Evolutionary conservation across 2,113 vertebrate genomes (phyloP).

Genomic region (Petaurus breviceps): DNA sequence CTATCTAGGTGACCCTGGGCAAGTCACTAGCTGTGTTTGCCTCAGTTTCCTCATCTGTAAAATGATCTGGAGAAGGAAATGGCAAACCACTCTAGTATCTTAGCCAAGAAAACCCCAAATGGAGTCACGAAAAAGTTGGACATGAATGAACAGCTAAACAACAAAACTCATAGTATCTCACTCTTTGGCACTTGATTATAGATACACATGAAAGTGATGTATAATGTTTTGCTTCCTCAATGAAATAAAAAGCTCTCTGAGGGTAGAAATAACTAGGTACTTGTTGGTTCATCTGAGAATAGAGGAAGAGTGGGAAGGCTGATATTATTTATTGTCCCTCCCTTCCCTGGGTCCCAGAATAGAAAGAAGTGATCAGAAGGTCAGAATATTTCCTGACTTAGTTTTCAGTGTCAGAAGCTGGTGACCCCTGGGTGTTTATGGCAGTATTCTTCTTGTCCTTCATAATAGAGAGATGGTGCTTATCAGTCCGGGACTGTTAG

Average conservation of each 20-base stretch:
- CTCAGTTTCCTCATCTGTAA: background rate
- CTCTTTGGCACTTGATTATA: background rate
- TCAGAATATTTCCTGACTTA: background rate
- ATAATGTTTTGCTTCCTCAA: background rate
- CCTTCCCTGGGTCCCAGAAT: background rate
- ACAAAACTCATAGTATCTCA: background rate
- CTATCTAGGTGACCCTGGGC: background rate
- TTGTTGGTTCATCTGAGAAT: background rate
- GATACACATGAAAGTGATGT: background rate
- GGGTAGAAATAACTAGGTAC: background rate
- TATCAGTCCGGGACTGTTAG: background rate
- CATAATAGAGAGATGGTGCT: background rate
- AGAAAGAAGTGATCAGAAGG: background rate
- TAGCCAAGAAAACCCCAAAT: background rate
- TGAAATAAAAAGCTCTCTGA: background rate
- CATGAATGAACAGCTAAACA: background rate
- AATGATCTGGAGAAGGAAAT: background rate
- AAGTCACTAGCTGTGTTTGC: background rate
- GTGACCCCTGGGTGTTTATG: background rate
- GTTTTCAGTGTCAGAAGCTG: background rate
- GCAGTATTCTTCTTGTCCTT: background rate
- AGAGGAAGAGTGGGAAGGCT: background rate
- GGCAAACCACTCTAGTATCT: background rate
- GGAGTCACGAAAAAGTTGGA: background rate
- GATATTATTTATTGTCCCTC: background rate